Evolutionary conservation across 2,888 invertebrate species (phyloP).

Genomic region (Synanthedon tipuliformis): DNA sequence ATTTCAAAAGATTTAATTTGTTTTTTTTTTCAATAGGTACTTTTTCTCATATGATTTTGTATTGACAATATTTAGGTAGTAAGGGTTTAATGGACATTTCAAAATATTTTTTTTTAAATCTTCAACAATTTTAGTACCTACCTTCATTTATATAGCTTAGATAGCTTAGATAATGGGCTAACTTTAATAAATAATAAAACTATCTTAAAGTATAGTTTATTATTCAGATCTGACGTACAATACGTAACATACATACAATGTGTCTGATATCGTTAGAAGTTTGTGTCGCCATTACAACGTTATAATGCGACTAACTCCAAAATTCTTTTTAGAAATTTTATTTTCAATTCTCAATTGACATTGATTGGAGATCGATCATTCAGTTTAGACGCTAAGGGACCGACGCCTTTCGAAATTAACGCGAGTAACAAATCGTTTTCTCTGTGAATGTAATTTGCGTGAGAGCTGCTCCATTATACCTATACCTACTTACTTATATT

Average conservation of each 20-base stretch:
- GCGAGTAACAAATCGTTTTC: constrained; percentile 44
- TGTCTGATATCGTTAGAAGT: too few relatives aligned
- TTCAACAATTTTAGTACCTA: too few relatives aligned
- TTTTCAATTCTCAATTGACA: constrained; percentile 24
- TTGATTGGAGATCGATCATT: constrained; percentile 48
- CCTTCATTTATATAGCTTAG: too few relatives aligned
- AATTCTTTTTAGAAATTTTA: neutral
- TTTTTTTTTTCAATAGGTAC: too few relatives aligned
- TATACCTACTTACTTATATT: neutral
- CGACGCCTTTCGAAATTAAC: constrained; percentile 30
- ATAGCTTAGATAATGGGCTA: too few relatives aligned
- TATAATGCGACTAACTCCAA: neutral
- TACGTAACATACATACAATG: too few relatives aligned
- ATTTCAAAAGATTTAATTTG: neutral
- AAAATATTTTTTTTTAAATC: too few relatives aligned
- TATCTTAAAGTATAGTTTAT: too few relatives aligned
- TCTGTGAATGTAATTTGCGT: constrained; percentile 41
- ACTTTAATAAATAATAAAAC: too few relatives aligned
- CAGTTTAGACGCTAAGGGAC: constrained; percentile 14
- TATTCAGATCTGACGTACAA: too few relatives aligned
- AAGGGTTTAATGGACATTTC: neutral
- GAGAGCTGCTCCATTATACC: constrained; percentile 26
- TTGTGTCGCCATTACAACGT: neutral
- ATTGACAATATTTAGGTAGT: too few relatives aligned
- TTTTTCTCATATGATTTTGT: too few relatives aligned